phyloP scores from a whole-genome alignment of 2,113 vertebrate species.

The Rhynchopsitta pachyrhyncha region DNA sequence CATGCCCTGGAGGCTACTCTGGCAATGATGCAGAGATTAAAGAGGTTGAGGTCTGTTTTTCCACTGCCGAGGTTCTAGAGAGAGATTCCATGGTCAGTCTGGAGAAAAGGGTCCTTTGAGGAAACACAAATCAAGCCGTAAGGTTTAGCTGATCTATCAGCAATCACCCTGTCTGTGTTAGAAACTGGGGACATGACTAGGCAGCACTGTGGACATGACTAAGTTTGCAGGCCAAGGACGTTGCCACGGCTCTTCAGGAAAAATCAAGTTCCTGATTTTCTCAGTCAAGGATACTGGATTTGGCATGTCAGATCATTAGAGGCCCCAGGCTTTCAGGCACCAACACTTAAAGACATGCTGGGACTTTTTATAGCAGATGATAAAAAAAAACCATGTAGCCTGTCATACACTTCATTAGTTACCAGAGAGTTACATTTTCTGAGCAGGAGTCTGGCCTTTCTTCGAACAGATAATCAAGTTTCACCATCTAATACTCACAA shows the following conservation, averaged over 20 bases:
- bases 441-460: background rate
- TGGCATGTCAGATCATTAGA: background rate
- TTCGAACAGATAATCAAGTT: background rate
- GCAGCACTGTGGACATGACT: background rate
- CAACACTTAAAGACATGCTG: background rate
- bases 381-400: background rate
- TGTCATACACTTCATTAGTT: constrained; percentile 11
- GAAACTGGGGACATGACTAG: background rate
- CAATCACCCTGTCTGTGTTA: background rate
- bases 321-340: background rate
- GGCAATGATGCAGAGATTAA: background rate
- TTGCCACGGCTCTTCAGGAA: background rate
- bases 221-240: background rate
- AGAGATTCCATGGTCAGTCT: background rate
- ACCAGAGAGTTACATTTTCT: background rate
- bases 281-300: background rate
- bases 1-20: background rate
- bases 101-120: background rate
- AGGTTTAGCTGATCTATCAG: background rate
- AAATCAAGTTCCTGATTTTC: background rate
- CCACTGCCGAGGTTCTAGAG: background rate
- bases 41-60: background rate
- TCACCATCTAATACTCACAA: background rate
- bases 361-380: constrained; percentile 4
- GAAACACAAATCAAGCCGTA: background rate